These are phyloP conservation scores for Automeris io DNA, from an alignment of 2,888 invertebrate species.

Conservation along the genomic window DNA sequence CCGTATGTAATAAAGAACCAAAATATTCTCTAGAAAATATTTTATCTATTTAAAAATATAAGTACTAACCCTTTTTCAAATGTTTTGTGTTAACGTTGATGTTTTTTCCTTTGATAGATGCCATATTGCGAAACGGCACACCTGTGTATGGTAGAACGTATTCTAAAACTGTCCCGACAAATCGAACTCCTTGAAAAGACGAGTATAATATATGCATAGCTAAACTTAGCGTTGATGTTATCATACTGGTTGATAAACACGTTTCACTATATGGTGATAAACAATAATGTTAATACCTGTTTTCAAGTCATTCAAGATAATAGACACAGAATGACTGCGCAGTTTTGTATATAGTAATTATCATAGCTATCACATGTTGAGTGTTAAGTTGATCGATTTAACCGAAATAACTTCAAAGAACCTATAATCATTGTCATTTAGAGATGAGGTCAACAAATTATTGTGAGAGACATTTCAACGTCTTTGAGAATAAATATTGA, in stretches of 20 bases:
- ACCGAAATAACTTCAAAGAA: too few relatives aligned
- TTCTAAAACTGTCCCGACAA: slow-evolving; percentile 35
- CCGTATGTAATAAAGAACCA: too few relatives aligned
- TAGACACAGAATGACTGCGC: too few relatives aligned
- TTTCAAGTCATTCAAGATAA: background rate
- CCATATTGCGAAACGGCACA: slow-evolving; percentile 28
- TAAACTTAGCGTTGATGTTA: slow-evolving; percentile 21
- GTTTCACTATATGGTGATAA: slow-evolving; percentile 1
- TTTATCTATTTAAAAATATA: background rate
- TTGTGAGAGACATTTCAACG: too few relatives aligned
- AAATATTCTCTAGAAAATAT: too few relatives aligned
- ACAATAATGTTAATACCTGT: slow-evolving; percentile 2
- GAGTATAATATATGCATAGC: slow-evolving; percentile 24
- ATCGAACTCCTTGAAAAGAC: slow-evolving; percentile 27
- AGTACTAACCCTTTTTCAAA: slow-evolving; percentile 49
- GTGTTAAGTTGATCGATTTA: background rate
- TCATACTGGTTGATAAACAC: slow-evolving; percentile 13
- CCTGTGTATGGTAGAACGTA: slow-evolving; percentile 38
- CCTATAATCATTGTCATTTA: too few relatives aligned
- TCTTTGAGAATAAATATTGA: too few relatives aligned
- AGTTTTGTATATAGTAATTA: background rate
- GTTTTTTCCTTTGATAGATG: slow-evolving; percentile 33
- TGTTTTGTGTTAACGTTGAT: slow-evolving; percentile 57
- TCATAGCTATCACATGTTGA: background rate
- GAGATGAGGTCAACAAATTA: too few relatives aligned